phyloP scores from a whole-genome alignment of 2,113 vertebrate species.

The Lepisosteus oculatus region DNA sequence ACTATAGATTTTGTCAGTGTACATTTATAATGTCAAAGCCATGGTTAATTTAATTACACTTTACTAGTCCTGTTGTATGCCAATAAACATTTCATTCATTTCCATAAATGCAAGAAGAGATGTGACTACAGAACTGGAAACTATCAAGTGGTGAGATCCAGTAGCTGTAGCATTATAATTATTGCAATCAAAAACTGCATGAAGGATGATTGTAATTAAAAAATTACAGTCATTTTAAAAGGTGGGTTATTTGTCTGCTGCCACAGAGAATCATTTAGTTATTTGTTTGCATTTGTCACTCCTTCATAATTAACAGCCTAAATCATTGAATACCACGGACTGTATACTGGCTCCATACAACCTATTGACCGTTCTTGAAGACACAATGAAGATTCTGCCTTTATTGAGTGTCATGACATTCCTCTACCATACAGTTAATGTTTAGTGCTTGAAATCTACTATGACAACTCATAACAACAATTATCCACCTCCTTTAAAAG shows the following conservation, averaged over 20 bases:
- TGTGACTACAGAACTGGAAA: neutral
- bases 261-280: constrained; percentile 12
- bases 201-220: constrained; percentile 14
- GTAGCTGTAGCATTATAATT: constrained; percentile 18
- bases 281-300: constrained; percentile 8
- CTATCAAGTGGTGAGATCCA: constrained; percentile 7
- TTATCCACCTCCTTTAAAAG: no score
- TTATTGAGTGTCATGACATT: no score
- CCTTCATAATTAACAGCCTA: constrained; percentile 10
- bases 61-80: neutral
- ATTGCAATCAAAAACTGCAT: constrained; percentile 21
- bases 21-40: no score
- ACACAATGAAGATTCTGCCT: no score
- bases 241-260: constrained; percentile 6
- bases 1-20: no score
- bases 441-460: no score
- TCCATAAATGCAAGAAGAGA: neutral
- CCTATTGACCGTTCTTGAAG: no score
- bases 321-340: neutral
- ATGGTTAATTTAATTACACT: no score
- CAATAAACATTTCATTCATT: neutral
- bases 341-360: no score
- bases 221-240: constrained; percentile 26
- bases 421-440: no score
- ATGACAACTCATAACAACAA: no score